Base-by-base conservation (phyloP, 1,140 invertebrate species). In the Danaus plexippus region DNA sequence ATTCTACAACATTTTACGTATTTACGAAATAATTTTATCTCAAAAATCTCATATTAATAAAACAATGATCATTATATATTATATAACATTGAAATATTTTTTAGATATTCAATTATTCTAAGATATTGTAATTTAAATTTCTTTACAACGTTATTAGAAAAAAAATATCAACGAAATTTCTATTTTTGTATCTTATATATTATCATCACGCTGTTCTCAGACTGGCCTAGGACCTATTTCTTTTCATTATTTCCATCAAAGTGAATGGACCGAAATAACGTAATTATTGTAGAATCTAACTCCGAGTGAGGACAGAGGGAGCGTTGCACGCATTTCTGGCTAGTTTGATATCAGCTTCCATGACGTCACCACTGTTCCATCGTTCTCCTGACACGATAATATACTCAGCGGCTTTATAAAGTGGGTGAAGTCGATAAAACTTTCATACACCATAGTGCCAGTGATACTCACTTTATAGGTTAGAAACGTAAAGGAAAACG, bases 311-410 rank as follows among this genome's bases (percentile, higher is more conserved):
- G 69, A 73, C 75, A 74, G 76, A 80, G 81, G 70, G 77, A 80
- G 80, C 71, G 78, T 78, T 71, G 75, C 71, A 84, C 79, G 77
- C 80, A 82, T 81, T 81, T 82, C 80, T 76, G 75, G 79, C 77
- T 85, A 85, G 82, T 85, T 82, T 81, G 75, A 80, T 82, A 78
- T 71, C 80, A 74, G 79, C 80, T 64, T 67, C 72, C 79, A 80
- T 82, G 79, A 82, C 79, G 79, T 81, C 82, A 74, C 73, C 64
- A 81, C 71, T 69, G 74, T 67, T 64, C 56, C 48, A 54, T 65
- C 61, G 70, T 53, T 62, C 66, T 12, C 60, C 59, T 65, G 69
- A 75, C 66, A 73, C 75, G 72, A 64, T 50, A 57, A 64, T 56
- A 57, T 48, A 57, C 52, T 60, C 43, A 45, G 50, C 46, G 42